These are phyloP conservation scores for Rhagologus leucostigma DNA, from an alignment of 2,113 vertebrate species.

Conservation along the genomic window DNA sequence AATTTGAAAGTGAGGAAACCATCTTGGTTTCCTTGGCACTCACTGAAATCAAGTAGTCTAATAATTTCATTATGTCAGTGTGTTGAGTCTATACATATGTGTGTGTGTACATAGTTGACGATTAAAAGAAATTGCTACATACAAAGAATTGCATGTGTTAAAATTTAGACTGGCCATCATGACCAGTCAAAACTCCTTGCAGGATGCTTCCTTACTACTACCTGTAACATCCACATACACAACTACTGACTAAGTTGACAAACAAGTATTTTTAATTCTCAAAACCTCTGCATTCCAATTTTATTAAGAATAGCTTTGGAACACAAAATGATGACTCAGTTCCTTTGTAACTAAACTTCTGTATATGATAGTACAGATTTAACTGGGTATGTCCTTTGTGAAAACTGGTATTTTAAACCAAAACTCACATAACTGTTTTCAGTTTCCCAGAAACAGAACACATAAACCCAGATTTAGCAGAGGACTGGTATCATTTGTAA, in stretches of 20 bases:
- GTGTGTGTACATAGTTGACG: background rate
- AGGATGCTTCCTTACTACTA: background rate
- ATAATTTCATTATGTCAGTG: background rate
- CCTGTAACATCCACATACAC: background rate
- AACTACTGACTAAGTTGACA: background rate
- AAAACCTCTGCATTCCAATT: background rate
- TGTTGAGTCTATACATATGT: background rate
- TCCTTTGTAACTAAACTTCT: background rate
- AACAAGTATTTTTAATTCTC: background rate
- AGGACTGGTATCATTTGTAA: background rate
- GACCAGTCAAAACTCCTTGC: background rate
- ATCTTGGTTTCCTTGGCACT: background rate
- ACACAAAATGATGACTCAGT: background rate
- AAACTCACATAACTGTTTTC: background rate
- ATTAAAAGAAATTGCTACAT: background rate
- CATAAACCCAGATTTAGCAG: background rate
- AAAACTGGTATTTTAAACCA: background rate
- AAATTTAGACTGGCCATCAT: background rate
- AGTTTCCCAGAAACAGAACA: background rate
- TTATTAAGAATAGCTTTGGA: background rate
- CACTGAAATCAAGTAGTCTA: background rate
- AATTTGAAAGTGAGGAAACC: background rate
- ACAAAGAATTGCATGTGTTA: background rate
- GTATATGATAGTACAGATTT: background rate
- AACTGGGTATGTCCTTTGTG: background rate